Evolutionary conservation across 2,888 invertebrate species (phyloP).

Genomic region (Silvanus unidentatus): DNA sequence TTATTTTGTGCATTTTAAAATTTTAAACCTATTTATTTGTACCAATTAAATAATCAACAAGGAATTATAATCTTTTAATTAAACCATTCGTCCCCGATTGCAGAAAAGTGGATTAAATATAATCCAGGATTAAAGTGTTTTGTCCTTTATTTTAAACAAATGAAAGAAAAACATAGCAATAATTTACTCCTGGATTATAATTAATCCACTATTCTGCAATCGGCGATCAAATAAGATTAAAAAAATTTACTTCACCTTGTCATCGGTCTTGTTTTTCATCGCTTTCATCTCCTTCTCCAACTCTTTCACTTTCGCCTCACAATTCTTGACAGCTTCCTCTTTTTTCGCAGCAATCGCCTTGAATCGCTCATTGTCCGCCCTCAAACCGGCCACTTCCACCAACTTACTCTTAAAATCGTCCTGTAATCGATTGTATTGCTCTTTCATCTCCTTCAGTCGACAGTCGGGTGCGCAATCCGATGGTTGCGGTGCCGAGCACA

Average conservation of each 20-base stretch:
- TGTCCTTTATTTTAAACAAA: no score
- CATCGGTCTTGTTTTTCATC: background rate
- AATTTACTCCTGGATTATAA: background rate
- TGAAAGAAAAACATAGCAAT: background rate
- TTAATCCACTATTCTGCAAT: no score
- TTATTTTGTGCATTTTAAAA: no score
- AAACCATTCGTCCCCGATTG: no score
- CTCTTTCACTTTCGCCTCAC: conserved; percentile 56
- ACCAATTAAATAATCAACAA: no score
- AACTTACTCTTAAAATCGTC: conserved; percentile 65
- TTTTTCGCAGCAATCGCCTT: conserved; percentile 44
- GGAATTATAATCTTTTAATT: no score
- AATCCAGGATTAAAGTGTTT: no score
- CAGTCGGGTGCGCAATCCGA: conserved; percentile 44
- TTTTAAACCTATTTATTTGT: no score
- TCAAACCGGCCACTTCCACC: conserved; percentile 55
- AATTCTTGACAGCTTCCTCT: conserved; percentile 49
- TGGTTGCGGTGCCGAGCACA: conserved; percentile 34
- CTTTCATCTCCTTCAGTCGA: conserved; percentile 54
- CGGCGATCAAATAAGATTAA: no score
- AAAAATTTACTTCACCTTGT: conserved; percentile 1
- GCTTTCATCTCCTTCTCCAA: conserved; percentile 50
- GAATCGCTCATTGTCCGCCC: conserved; percentile 50
- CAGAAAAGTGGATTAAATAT: no score
- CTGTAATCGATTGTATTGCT: conserved; percentile 58